A percentile compares a stretch with the other conserved stretches of the same genome.
Conservation (phyloP, 2,113 vertebrate genomes). For the Seriola aureovittata region DNA sequence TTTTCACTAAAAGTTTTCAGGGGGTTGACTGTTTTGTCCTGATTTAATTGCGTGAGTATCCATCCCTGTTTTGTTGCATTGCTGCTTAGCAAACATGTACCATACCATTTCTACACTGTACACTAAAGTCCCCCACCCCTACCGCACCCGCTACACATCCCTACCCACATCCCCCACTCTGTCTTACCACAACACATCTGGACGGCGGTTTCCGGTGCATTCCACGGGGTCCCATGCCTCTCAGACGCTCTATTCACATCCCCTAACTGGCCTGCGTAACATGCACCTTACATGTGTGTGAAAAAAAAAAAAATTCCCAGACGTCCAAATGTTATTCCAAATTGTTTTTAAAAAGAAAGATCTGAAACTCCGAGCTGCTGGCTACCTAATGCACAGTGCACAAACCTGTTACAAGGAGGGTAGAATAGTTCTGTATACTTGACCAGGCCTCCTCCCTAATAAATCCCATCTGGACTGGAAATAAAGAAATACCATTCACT, state of each 20-base stretch:
- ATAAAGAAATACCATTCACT: slow-evolving; percentile 59
- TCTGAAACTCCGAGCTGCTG: slow-evolving; percentile 57
- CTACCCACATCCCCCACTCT: slow-evolving; percentile 18
- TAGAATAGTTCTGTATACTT: slow-evolving; percentile 47
- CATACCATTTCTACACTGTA: background rate
- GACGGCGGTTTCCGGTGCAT: slow-evolving; percentile 73
- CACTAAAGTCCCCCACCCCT: background rate
- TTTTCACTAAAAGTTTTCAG: background rate
- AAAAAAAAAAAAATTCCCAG: slow-evolving; percentile 61
- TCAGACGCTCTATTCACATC: slow-evolving; percentile 73
- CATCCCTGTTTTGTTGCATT: background rate
- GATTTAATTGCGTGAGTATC: background rate
- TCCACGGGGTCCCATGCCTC: slow-evolving; percentile 48
- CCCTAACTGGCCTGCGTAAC: slow-evolving; percentile 43
- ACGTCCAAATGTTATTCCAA: slow-evolving; percentile 56
- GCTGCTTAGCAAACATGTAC: background rate
- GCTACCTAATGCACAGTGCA: slow-evolving; percentile 55
- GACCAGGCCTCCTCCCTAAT: slow-evolving; percentile 59
- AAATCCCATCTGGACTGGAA: slow-evolving; percentile 74
- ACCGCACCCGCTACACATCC: background rate
- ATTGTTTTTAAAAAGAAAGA: slow-evolving; percentile 61
- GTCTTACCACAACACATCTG: slow-evolving; percentile 80
- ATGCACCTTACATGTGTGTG: slow-evolving; percentile 78
- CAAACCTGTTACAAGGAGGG: slow-evolving; percentile 32
- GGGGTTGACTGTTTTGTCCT: background rate